Evolutionary conservation across 2,113 vertebrate genomes (phyloP).

Genomic region (Nematolebias whitei): DNA sequence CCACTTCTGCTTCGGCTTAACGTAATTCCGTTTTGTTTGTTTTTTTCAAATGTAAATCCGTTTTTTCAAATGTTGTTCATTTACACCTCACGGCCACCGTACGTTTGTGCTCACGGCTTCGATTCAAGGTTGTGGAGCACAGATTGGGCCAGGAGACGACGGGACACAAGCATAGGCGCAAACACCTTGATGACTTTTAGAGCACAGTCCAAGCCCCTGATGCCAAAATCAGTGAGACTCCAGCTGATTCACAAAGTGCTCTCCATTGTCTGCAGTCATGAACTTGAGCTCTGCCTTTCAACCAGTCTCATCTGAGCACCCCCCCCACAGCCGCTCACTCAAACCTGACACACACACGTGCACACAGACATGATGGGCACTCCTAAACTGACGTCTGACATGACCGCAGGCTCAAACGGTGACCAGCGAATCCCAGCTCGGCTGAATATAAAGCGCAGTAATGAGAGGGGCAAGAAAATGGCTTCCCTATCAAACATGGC

Average conservation of each 20-base stretch:
- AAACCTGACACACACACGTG: constrained; percentile 33
- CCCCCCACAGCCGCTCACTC: constrained; percentile 47
- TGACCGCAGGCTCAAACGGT: constrained; percentile 67
- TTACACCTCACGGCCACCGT: too few relatives aligned
- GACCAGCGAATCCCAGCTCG: constrained; percentile 69
- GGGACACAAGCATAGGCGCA: constrained; percentile 9
- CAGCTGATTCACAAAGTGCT: constrained; percentile 76
- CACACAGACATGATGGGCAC: constrained; percentile 51
- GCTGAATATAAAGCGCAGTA: constrained; percentile 79
- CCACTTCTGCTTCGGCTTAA: too few relatives aligned
- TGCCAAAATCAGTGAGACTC: constrained; percentile 59
- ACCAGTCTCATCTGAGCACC: constrained; percentile 75
- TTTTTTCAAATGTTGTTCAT: too few relatives aligned
- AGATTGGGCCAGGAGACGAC: constrained; percentile 11
- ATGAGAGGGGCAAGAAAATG: constrained; percentile 81
- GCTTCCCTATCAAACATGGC: constrained; percentile 77
- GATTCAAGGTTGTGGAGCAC: constrained; percentile 36
- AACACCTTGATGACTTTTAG: constrained; percentile 17
- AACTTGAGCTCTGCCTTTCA: constrained; percentile 81
- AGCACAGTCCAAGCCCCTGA: constrained; percentile 21
- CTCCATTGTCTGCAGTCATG: constrained; percentile 79
- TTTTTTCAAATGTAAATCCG: too few relatives aligned
- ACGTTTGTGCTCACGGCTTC: constrained; percentile 2
- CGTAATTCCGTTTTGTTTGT: too few relatives aligned
- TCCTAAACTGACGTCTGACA: constrained; percentile 72